Conservation (phyloP, 2,888 invertebrate species). For the Panorpa germanica region DNA sequence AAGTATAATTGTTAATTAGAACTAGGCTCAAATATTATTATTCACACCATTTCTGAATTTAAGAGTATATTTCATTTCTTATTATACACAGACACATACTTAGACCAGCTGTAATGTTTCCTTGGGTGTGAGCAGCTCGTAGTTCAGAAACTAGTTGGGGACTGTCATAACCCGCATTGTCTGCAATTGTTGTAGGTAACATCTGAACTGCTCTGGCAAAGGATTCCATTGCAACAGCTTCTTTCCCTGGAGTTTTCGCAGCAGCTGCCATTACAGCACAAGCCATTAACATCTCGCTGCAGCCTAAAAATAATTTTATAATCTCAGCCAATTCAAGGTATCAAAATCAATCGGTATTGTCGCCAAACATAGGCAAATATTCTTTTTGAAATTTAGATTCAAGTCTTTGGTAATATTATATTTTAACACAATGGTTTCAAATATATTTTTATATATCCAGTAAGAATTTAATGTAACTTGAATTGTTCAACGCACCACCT, state of each 20-base stretch:
- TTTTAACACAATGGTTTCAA: not conserved
- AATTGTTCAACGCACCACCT: conserved; percentile 37
- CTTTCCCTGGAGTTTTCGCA: conserved; percentile 83
- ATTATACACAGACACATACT: conserved; percentile 25
- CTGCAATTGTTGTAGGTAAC: conserved; percentile 89
- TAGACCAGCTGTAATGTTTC: conserved; percentile 56
- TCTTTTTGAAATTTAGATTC: too few relatives aligned
- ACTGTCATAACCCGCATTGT: conserved; percentile 97
- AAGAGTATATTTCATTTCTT: not conserved
- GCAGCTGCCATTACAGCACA: conserved; percentile 73
- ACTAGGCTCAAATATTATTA: too few relatives aligned
- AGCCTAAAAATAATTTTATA: conserved; percentile 40
- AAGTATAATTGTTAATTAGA: too few relatives aligned
- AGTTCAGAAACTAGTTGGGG: conserved; percentile 85
- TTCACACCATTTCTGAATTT: too few relatives aligned
- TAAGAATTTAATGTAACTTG: conserved; percentile 7
- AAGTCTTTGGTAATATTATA: too few relatives aligned
- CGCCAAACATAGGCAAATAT: too few relatives aligned
- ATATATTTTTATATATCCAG: conserved; percentile 3
- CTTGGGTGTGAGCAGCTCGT: conserved; percentile 75
- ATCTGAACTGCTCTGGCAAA: conserved; percentile 79
- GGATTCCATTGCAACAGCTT: conserved; percentile 91
- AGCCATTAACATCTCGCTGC: conserved; percentile 95
- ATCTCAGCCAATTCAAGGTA: too few relatives aligned
- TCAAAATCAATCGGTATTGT: too few relatives aligned